Evolutionary conservation across 1,140 invertebrate species (phyloP), one percentile per base, ranked within the genome.

Genomic region (Drosophila aff.): DNA sequence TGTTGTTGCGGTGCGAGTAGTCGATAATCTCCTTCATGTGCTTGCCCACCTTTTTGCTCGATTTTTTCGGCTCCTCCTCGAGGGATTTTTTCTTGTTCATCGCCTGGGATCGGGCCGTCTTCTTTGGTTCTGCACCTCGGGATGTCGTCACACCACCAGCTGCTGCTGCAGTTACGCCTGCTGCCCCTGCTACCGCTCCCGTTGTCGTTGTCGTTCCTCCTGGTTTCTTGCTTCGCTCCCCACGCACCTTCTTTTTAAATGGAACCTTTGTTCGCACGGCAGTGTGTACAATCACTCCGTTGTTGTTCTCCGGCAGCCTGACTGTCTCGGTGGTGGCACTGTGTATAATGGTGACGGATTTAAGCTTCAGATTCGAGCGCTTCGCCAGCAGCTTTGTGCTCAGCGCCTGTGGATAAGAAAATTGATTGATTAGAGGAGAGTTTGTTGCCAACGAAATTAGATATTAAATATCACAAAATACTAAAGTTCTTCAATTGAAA

Each of bases 311-410:
- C 2, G 96, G 96, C 71, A 97, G 93, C 8, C 96, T 95, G 71
- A 97, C 96, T 50, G 96, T 96, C 94, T 97, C 96, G 46, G 96
- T 97, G 66, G 96, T 96, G 73, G 96, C 96, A 91, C 96, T 97
- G 94, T 97, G 96, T 80, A 97, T 97, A 93, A 97, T 97, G 74
- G 96, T 97, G 67, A 97, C 95, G 15, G 96, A 96, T 93, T 97
- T 97, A 85, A 96, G 94, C 93, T 97, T 97, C 92, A 95, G 94
- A 91, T 96, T 95, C 80, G 95, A 95, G 46, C 95, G 95, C 76
- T 97, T 97, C 79, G 96, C 96, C 76, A 97, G 94, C 78, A 96
- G 94, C 81, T 96, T 95, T 79, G 96, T 96, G 94, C 96, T 97
- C 83, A 96, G 94, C 89, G 97, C 94, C 97, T 97, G 92, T 21